Base-by-base conservation (phyloP, 2,888 invertebrate genomes). In the Himalopsyche anomala region DNA sequence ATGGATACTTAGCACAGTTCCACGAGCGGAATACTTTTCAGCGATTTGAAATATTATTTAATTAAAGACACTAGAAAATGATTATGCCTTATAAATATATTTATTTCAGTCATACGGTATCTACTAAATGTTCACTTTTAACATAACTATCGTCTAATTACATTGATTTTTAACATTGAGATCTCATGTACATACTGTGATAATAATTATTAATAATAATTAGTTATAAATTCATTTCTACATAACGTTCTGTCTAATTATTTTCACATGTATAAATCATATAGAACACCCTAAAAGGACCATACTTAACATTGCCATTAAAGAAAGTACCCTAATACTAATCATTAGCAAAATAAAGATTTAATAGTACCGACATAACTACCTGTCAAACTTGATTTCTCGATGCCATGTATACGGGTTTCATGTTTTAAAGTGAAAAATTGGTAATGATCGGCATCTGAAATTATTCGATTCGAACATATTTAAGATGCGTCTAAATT, bases 141-240 rank as follows among this genome's bases (percentile, higher is more conserved):
- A 74, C 74, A 36, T 74, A 74, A 74, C 74, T 74, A 74, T 74
- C 74, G 40, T 83, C 85, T 87, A 87, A 84, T 82, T 87, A 87
- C 79, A 81, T 81, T 83, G 69, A 87, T 81, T 87, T 86, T 87
- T 84, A 84, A 87, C 86, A 87, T 84, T 87, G 87, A 87, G 87
- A 87, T 87, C 87, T 83, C 85, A 87, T 87, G 84, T 84, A 84
- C 69, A 56, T 74, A 45, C 80, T 74, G 80, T 82, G 62, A 85
- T 87, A 85, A 87, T 54, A 17, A 17, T 82, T 82, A 85, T 51
- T 69, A 81, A 82, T 69, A 74, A 74, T 69, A 85, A 82, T 51
- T 40, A 38, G 74, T 74, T 74, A 74, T 74, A 74, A 74, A 74
- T 62, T 74, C 74, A 74, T 74, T 74, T 56, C 54, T 82, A 82